Evolutionary conservation across 2,888 invertebrate species (phyloP), one percentile per base, ranked within the genome.

Genomic region (Melolontha melolontha): DNA sequence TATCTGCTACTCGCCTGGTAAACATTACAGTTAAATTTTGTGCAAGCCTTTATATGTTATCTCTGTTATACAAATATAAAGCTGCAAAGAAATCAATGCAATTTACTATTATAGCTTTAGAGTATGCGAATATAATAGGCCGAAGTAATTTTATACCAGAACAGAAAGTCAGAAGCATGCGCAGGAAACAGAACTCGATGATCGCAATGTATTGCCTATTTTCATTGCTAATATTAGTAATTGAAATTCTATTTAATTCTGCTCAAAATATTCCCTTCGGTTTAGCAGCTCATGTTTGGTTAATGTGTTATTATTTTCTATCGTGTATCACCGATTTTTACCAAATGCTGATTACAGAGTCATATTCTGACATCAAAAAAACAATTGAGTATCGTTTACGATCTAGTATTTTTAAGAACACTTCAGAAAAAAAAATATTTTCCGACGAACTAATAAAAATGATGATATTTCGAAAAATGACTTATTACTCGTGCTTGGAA

Each of bases 361-460:
- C 22, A 17, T 55, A 55, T 16, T 40, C 40, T 7, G 55, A 55
- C 17, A 41, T 55, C 14, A 55, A 41, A 17, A 41, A 55, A 40
- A 55, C 55, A 1, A 55, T 55, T 1, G 16, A 55, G 8, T 55
- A 41, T n/a, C 55, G 55, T 11, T 17, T 55, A 12, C 17, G 41
- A 11, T 41, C 17, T 11, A 41, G n/a, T 11, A 55, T 55, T 22
- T 41, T 41, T 5, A 55, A 16, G 12, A 55, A 55, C 16, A 11
- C 40, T 55, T 8, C 12, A 0, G 40, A 41, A 17, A 5, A 16
- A 1, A 14, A 40, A 10, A 41, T 17, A 40, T 55, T 55, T 17
- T 40, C 41, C 5, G 55, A 55, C 14, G 55, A 55, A 17, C 10
- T 55, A 6, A 10, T 22, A n/a, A 55, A 55, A 40, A 55, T 55